A percentile compares a stretch with the other conserved stretches of the same genome.
Evolutionary conservation across 2,888 invertebrate genomes (phyloP).

Genomic region (Petrolisthes cinctipes): DNA sequence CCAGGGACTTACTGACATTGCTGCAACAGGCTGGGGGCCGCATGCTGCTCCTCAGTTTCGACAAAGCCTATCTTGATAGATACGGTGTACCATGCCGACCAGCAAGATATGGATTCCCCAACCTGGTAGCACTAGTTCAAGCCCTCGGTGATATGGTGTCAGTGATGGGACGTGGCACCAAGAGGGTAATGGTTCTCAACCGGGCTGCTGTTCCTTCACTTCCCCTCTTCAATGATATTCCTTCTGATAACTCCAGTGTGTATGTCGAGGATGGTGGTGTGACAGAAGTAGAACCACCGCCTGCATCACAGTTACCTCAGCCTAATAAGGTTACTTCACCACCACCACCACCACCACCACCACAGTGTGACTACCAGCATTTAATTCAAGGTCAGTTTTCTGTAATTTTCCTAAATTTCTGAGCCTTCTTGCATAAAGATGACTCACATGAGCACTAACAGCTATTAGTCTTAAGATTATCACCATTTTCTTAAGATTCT

Average conservation of each 20-base stretch:
- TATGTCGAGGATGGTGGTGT: slow-evolving; percentile 12
- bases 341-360: slow-evolving; percentile 14
- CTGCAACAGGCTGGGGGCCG: slow-evolving; percentile 72
- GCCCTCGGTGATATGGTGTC: slow-evolving; percentile 74
- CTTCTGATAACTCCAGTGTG: slow-evolving; percentile 12
- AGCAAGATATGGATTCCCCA: slow-evolving; percentile 73
- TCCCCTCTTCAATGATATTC: slow-evolving; percentile 1
- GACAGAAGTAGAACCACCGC: slow-evolving; percentile 3
- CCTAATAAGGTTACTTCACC: slow-evolving; percentile 24
- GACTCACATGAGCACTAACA: too few relatives aligned
- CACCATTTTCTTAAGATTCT: too few relatives aligned
- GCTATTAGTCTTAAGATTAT: too few relatives aligned
- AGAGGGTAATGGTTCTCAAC: slow-evolving; percentile 72
- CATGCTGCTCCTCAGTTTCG: slow-evolving; percentile 69
- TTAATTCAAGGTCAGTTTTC: slow-evolving; percentile 39
- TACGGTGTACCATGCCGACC: slow-evolving; percentile 71
- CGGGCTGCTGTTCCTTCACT: slow-evolving; percentile 64
- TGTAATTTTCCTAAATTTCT: background rate
- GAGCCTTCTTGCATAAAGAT: too few relatives aligned
- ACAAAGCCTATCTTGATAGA: slow-evolving; percentile 70
- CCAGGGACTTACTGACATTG: slow-evolving; percentile 73
- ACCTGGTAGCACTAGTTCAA: slow-evolving; percentile 73
- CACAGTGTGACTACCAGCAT: slow-evolving; percentile 47
- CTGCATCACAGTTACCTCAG: slow-evolving; percentile 25
- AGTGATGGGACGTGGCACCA: slow-evolving; percentile 71